Evolutionary conservation across 2,113 vertebrate species (phyloP), one percentile per base, ranked within the genome.

Genomic region (Melanerpes formicivorus): DNA sequence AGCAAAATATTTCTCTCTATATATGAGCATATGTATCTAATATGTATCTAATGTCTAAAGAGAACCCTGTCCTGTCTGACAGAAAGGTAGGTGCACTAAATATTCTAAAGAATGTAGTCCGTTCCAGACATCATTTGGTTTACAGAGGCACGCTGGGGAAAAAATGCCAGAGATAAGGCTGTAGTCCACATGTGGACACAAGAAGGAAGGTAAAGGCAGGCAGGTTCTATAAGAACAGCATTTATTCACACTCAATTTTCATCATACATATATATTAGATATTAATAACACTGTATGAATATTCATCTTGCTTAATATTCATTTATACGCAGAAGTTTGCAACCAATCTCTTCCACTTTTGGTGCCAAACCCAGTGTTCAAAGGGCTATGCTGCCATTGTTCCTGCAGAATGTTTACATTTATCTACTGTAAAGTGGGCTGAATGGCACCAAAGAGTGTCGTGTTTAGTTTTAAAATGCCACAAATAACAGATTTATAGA

Each of bases 401-500:
- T 72, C 62, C 96, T 91, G 87, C 89, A 85, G 79, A 97, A 76
- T 55, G 30, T 94, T 95, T 96, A 84, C 97, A 97, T 97, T 96
- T 96, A 90, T 98, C 98, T 97, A 95, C 96, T 66, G 80, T 90
- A 94, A 97, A 97, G 95, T 96, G 96, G 97, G 86, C 96, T 73
- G 96, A 94, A 15, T 97, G 95, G 96, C 96, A 97, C 96, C 54
- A 2, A 96, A 94, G 95, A 97, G 97, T 95, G 95, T 97, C 95
- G 96, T 95, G 97, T 97, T 97, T 97, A 95, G 98, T 98, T 98
- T 97, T 98, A 98, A 99, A 99, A 99, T 99, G 99, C 98, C 99
- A 99, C 98, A 98, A 98, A 99, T 98, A 98, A 98, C 98, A 98
- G 98, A 99, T 99, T 99, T 99, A 99, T 98, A 98, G 98, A 98